Conservation (phyloP, 2,797 vertebrate species). For the Peromyscus melanophrys region DNA sequence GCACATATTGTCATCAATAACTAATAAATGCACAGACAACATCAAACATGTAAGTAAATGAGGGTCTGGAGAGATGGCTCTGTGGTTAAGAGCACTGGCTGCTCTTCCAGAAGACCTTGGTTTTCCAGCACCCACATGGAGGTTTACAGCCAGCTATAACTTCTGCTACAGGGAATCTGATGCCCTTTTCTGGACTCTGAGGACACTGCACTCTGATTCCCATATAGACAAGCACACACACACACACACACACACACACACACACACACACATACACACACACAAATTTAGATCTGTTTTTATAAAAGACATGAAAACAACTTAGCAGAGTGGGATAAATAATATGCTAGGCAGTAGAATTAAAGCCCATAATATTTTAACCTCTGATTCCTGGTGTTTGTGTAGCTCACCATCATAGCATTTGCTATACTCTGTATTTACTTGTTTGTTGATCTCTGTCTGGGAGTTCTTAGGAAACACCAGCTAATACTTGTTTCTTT, state of each 20-base stretch:
- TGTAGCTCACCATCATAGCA: neutral
- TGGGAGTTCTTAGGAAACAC: neutral
- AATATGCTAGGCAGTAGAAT: neutral
- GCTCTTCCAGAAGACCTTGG: neutral
- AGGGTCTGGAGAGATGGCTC: neutral
- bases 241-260: no score
- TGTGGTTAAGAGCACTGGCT: neutral
- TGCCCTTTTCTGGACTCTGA: neutral
- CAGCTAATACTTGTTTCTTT: neutral
- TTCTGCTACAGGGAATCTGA: neutral
- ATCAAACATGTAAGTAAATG: neutral
- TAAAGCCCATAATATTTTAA: neutral
- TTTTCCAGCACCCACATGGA: neutral
- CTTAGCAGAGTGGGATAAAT: neutral
- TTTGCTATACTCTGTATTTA: neutral
- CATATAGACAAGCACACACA: neutral
- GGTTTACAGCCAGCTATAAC: neutral
- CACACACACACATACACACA: no score
- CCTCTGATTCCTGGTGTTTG: neutral
- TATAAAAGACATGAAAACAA: neutral
- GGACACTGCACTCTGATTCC: neutral
- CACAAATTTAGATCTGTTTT: no score
- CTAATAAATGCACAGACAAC: neutral
- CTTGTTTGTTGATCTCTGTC: neutral
- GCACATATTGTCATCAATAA: constrained; percentile 1